Conservation (phyloP, 2,797 vertebrate genomes). For the Miichthys miiuy region DNA sequence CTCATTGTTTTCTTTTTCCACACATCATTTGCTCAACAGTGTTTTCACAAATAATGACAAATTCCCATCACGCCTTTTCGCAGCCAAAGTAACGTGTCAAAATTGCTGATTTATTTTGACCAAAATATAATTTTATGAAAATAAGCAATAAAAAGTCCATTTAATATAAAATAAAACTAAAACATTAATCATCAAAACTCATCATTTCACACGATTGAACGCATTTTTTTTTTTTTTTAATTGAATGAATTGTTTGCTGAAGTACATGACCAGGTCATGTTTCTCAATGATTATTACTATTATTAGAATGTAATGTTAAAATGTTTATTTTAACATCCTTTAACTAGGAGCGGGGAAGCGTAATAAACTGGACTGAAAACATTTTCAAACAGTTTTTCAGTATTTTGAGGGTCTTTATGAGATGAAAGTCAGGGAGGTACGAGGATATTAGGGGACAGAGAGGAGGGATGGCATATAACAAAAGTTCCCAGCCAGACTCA, state of each 20-base stretch:
- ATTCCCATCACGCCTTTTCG: slow-evolving; percentile 23
- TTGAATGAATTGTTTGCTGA: too few relatives aligned
- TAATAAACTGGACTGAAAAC: background rate
- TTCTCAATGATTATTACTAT: too few relatives aligned
- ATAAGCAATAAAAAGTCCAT: slow-evolving; percentile 3
- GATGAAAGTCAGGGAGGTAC: background rate
- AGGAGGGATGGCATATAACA: background rate
- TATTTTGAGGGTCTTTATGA: background rate
- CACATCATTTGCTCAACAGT: slow-evolving; percentile 1
- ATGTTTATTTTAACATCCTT: background rate
- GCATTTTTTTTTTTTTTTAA: too few relatives aligned
- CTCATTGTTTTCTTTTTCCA: background rate
- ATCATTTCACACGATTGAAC: too few relatives aligned
- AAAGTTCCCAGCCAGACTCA: background rate
- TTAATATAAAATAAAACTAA: background rate
- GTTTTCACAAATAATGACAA: slow-evolving; percentile 37
- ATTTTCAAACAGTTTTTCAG: background rate
- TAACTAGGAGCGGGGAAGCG: background rate
- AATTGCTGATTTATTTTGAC: slow-evolving; percentile 47
- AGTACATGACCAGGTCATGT: too few relatives aligned
- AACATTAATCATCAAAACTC: background rate
- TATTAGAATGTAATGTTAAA: too few relatives aligned
- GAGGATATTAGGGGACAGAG: background rate
- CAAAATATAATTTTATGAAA: slow-evolving; percentile 33
- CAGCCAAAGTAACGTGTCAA: slow-evolving; percentile 38